Conservation (phyloP, 2,797 vertebrate genomes). For the Chaetodon trifasciatus region DNA sequence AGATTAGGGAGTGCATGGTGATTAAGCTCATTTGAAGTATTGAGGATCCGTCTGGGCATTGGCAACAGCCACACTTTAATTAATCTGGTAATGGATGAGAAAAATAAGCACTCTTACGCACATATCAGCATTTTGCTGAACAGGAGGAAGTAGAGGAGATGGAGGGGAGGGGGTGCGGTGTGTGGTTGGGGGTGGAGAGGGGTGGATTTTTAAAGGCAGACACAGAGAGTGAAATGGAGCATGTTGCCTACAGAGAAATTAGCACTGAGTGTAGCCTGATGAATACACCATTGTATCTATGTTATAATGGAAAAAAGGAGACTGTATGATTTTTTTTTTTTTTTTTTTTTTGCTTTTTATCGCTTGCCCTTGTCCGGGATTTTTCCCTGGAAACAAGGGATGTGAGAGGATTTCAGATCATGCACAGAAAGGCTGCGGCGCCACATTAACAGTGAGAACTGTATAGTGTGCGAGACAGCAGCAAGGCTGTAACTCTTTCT, state of each 20-base stretch:
- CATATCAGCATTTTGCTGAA: conserved; percentile 86
- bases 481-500: conserved; percentile 8
- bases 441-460: conserved; percentile 25
- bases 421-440: conserved; percentile 12
- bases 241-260: conserved; percentile 86
- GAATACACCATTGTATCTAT: conserved; percentile 85
- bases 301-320: conserved; percentile 68
- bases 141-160: conserved; percentile 75
- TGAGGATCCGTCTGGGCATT: conserved; percentile 87
- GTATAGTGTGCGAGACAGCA: conserved; percentile 22
- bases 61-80: conserved; percentile 87
- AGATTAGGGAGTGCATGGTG: conserved; percentile 87
- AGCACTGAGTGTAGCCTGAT: conserved; percentile 81
- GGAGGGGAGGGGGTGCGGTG: conserved; percentile 7
- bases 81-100: conserved; percentile 88
- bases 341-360: conserved; percentile 63
- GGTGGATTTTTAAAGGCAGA: conserved; percentile 78
- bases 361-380: conserved; percentile 70
- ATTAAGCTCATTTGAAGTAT: conserved; percentile 89
- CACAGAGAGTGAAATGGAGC: conserved; percentile 85
- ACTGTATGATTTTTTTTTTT: conserved; percentile 73
- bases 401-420: conserved; percentile 62
- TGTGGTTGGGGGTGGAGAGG: not conserved
- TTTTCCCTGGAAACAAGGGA: conserved; percentile 73
- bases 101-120: conserved; percentile 86